phyloP scores from a whole-genome alignment of 2,113 vertebrate species.

The Oceanodroma tethys region DNA sequence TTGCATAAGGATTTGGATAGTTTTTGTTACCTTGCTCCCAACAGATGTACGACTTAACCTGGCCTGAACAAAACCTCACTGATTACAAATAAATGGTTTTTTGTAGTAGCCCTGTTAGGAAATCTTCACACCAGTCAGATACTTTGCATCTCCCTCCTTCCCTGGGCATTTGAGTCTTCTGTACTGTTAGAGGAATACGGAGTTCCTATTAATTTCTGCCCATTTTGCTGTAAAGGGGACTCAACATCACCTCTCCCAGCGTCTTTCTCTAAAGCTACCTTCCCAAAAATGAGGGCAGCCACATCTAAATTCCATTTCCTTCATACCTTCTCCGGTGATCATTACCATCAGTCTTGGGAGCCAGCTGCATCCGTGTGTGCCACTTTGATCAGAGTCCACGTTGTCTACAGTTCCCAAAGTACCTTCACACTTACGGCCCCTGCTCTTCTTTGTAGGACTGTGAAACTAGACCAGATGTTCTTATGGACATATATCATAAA shows the following conservation, averaged over 20 bases:
- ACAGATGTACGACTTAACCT: accelerated
- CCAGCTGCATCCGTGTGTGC: accelerated
- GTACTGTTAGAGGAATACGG: neutral
- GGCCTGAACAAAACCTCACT: neutral
- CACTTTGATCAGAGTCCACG: accelerated
- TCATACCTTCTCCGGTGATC: neutral
- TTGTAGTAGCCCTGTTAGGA: neutral
- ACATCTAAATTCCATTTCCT: neutral
- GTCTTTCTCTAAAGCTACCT: neutral
- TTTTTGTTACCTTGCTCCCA: too few relatives aligned
- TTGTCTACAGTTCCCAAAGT: neutral
- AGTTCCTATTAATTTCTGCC: neutral
- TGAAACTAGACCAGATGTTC: neutral
- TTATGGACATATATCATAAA: accelerated
- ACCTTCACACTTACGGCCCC: neutral
- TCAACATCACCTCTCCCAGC: accelerated
- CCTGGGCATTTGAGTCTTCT: neutral
- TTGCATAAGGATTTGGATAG: accelerated
- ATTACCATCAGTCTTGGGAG: neutral
- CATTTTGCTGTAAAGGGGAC: neutral
- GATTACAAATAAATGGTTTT: neutral
- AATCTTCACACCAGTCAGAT: accelerated
- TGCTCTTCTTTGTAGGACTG: neutral
- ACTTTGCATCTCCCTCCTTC: neutral
- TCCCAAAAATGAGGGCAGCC: neutral